Evolutionary conservation across 2,888 invertebrate species (phyloP).

Genomic region (Yponomeuta plumbellus): DNA sequence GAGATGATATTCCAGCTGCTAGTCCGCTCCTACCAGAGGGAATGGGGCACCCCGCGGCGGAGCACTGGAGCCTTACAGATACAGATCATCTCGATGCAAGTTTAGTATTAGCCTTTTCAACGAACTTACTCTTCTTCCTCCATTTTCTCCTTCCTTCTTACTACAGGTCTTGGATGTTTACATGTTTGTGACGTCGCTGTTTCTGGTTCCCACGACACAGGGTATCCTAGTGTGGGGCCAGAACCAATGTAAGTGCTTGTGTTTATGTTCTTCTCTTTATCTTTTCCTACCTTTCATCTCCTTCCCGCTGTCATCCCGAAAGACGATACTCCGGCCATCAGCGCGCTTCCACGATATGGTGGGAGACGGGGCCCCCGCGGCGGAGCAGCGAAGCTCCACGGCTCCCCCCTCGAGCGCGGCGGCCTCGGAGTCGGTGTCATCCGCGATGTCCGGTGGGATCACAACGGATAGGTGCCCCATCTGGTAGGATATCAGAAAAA

Average conservation of each 20-base stretch:
- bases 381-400: conserved; percentile 85
- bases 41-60: conserved; percentile 86
- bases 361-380: conserved; percentile 87
- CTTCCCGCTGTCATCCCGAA: conserved; percentile 80
- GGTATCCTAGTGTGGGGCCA: no score
- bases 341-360: conserved; percentile 87
- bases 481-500: conserved; percentile 59
- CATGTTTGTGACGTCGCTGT: no score
- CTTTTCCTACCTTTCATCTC: conserved; percentile 79
- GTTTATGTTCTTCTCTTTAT: not conserved
- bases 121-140: no score
- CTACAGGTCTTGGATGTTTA: no score
- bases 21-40: conserved; percentile 89
- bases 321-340: conserved; percentile 84
- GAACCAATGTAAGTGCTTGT: no score
- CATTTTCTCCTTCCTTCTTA: no score
- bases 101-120: no score
- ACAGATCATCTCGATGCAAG: conserved; percentile 59
- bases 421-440: conserved; percentile 77
- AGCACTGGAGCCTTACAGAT: conserved; percentile 84
- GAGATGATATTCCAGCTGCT: conserved; percentile 85
- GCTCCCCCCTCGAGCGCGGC: conserved; percentile 88
- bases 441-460: conserved; percentile 89
- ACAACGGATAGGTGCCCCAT: conserved; percentile 91
- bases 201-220: no score